A percentile compares a stretch with the other conserved stretches of the same genome.
These are phyloP conservation scores for Brachyptera putata DNA, from an alignment of 2,888 invertebrate species.

Conservation along the genomic window DNA sequence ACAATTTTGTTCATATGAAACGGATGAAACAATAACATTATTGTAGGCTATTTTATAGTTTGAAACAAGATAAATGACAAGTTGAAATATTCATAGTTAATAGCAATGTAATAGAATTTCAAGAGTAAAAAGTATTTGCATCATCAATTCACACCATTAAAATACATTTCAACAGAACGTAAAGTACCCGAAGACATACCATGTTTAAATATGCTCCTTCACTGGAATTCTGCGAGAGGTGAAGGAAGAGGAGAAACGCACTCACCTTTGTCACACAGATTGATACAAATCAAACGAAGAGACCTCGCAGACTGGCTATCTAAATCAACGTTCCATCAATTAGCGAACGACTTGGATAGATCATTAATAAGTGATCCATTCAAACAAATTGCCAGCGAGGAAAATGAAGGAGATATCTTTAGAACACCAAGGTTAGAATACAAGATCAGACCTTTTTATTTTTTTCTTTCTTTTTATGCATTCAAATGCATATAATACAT, in stretches of 20 bases:
- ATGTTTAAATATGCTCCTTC: constrained; percentile 54
- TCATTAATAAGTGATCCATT: constrained; percentile 40
- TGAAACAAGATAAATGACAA: no score
- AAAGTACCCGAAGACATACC: constrained; percentile 50
- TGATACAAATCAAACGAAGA: constrained; percentile 54
- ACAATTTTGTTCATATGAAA: no score
- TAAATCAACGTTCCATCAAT: constrained; percentile 51
- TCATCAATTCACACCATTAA: no score
- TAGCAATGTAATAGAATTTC: no score
- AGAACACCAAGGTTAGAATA: background rate
- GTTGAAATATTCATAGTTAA: no score
- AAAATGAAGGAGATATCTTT: constrained; percentile 3
- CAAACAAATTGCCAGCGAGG: constrained; percentile 34
- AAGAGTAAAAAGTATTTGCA: no score
- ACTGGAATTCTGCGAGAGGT: constrained; percentile 52
- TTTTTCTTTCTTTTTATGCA: no score
- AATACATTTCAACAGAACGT: constrained; percentile 41
- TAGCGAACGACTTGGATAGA: constrained; percentile 50
- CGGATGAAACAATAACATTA: no score
- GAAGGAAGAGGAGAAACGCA: constrained; percentile 57
- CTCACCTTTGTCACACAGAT: constrained; percentile 50
- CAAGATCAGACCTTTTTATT: no score
- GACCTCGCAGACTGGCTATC: constrained; percentile 61
- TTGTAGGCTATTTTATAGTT: no score
- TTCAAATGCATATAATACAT: no score